Percentiles rank a stretch among this genome's conserved stretches.
These are phyloP conservation scores for Taphrorychus bicolor DNA, from an alignment of 2,888 invertebrate species.

Conservation along the genomic window DNA sequence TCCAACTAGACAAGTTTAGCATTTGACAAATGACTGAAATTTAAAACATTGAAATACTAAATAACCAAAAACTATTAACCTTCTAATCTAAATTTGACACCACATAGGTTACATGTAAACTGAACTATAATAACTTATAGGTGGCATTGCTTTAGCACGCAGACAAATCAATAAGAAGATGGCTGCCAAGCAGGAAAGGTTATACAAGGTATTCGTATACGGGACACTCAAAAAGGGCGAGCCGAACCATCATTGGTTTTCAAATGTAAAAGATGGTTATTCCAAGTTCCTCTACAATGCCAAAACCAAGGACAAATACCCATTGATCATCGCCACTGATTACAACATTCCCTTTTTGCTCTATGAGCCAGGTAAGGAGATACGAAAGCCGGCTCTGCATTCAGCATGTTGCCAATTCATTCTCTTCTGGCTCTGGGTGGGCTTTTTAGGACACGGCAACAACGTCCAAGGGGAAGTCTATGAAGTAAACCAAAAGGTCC, in stretches of 20 bases:
- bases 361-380: conserved; percentile 69
- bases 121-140: no score
- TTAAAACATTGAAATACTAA: no score
- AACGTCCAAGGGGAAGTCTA: conserved; percentile 81
- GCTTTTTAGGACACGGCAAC: conserved; percentile 62
- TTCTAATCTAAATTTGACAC: no score
- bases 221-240: conserved; percentile 89
- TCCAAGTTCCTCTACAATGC: conserved; percentile 73
- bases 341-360: conserved; percentile 92
- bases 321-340: conserved; percentile 84
- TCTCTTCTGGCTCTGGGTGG: no score
- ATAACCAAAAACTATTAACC: no score
- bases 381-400: no score
- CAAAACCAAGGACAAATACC: conserved; percentile 74
- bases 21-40: no score
- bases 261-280: conserved; percentile 68
- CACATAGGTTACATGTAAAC: no score
- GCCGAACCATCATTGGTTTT: conserved; percentile 83
- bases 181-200: neutral
- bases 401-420: neutral
- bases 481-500: conserved; percentile 79
- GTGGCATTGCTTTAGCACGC: no score
- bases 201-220: conserved; percentile 85
- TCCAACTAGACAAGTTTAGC: no score
- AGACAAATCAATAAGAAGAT: no score